phyloP scores from a whole-genome alignment of 2,113 vertebrate genomes.

The Sorex araneus region DNA sequence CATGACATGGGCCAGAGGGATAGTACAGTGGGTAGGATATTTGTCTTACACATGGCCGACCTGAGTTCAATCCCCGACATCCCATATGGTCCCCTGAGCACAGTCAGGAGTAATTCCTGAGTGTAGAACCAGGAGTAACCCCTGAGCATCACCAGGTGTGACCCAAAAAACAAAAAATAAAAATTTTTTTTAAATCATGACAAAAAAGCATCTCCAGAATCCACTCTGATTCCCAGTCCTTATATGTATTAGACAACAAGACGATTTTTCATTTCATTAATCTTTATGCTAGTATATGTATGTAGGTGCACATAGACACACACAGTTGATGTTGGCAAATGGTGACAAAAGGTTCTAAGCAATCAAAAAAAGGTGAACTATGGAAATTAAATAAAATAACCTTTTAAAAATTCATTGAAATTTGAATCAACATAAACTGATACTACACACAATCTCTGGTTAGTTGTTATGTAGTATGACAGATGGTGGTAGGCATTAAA shows the following conservation, averaged over 20 bases:
- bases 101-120: no score
- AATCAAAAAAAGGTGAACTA: background rate
- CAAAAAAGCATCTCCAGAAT: background rate
- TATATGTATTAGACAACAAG: background rate
- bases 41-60: no score
- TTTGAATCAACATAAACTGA: conserved; percentile 1
- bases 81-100: no score
- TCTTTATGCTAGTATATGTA: background rate
- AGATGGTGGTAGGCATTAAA: background rate
- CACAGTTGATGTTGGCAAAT: background rate
- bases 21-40: no score
- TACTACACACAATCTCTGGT: background rate
- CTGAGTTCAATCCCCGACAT: no score
- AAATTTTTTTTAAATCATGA: background rate
- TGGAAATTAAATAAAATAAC: conserved; percentile 19
- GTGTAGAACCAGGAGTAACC: no score
- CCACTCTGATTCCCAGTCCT: background rate
- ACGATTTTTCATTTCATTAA: background rate
- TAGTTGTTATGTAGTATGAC: background rate
- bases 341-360: background rate
- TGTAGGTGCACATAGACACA: background rate
- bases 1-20: no score
- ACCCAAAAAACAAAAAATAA: background rate
- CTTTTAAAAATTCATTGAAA: conserved; percentile 30
- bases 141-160: no score